A percentile compares a stretch with the other conserved stretches of the same genome.
Conservation (phyloP, 1,140 invertebrate species). For the Drosophila santomea region DNA sequence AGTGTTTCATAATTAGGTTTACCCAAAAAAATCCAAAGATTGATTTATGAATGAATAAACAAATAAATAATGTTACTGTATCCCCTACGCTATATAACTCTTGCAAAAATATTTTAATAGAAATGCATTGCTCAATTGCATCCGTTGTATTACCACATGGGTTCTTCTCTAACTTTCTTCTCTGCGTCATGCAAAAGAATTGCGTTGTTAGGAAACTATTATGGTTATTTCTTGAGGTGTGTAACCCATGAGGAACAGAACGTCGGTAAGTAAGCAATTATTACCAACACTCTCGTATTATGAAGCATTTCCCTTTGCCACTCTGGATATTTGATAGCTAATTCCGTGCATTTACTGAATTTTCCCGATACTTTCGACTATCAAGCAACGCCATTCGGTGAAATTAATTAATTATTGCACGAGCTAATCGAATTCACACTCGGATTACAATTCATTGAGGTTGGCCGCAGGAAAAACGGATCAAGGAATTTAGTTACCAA, state of each 20-base stretch:
- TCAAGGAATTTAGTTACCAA: constrained; percentile 30
- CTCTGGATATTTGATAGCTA: constrained; percentile 16
- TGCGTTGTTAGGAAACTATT: not conserved
- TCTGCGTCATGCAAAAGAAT: not conserved
- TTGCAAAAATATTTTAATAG: no score
- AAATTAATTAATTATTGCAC: constrained; percentile 32
- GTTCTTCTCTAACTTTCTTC: not conserved
- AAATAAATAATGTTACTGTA: no score
- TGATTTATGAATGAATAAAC: no score
- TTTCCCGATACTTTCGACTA: not conserved
- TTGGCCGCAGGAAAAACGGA: constrained; percentile 9
- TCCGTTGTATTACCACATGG: not conserved
- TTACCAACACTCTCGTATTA: not conserved
- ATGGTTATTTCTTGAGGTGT: no score
- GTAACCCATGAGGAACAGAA: no score
- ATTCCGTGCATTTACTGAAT: constrained; percentile 16
- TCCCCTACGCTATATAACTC: no score
- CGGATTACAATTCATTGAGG: constrained; percentile 21
- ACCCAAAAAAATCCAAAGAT: no score
- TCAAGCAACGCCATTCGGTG: not conserved
- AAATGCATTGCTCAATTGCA: no score
- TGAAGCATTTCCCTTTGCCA: not conserved
- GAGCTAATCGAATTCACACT: constrained; percentile 28
- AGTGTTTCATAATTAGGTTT: no score
- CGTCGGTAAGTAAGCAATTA: not conserved